A percentile compares a stretch with the other conserved stretches of the same genome.
These are phyloP conservation scores for Drosophila guanche DNA, from an alignment of 1,140 invertebrate genomes.

Conservation along the genomic window DNA sequence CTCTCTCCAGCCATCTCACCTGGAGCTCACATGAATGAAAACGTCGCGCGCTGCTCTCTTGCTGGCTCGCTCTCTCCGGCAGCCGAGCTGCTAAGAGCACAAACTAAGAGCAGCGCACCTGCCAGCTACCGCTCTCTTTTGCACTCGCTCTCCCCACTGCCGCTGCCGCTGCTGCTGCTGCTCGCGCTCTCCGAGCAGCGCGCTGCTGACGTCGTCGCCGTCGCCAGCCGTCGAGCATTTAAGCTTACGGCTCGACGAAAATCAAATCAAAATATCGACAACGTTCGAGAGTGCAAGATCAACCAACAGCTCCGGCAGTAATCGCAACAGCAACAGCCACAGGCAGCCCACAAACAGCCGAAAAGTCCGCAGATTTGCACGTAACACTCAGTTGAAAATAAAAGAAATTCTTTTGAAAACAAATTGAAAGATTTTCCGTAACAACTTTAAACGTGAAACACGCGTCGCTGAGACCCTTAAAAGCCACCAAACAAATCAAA, in stretches of 20 bases:
- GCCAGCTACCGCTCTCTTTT: conserved; percentile 70
- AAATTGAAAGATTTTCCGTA: background rate
- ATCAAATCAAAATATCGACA: conserved; percentile 83
- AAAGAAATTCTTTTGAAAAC: background rate
- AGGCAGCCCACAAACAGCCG: conserved; percentile 11
- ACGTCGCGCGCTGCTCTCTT: conserved; percentile 36
- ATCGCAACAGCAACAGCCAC: conserved; percentile 14
- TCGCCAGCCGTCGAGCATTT: conserved; percentile 56
- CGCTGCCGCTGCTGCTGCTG: no score
- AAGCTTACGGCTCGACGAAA: conserved; percentile 75
- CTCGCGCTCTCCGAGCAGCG: conserved; percentile 5
- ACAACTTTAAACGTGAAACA: conserved; percentile 2
- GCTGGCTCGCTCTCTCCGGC: conserved; percentile 36
- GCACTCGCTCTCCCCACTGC: conserved; percentile 33
- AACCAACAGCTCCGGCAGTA: conserved; percentile 20
- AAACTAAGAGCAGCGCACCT: conserved; percentile 71
- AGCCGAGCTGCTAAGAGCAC: conserved; percentile 26
- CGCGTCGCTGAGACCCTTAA: conserved; percentile 21
- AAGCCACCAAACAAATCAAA: conserved; percentile 53
- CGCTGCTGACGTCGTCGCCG: conserved; percentile 26
- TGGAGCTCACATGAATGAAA: conserved; percentile 69
- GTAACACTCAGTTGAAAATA: conserved; percentile 1
- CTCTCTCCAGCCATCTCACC: conserved; percentile 24
- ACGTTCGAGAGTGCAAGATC: conserved; percentile 70
- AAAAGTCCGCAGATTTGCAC: conserved; percentile 44